These are phyloP conservation scores for Tenebrosternarchus preto DNA, from an alignment of 2,113 vertebrate species.

Conservation along the genomic window DNA sequence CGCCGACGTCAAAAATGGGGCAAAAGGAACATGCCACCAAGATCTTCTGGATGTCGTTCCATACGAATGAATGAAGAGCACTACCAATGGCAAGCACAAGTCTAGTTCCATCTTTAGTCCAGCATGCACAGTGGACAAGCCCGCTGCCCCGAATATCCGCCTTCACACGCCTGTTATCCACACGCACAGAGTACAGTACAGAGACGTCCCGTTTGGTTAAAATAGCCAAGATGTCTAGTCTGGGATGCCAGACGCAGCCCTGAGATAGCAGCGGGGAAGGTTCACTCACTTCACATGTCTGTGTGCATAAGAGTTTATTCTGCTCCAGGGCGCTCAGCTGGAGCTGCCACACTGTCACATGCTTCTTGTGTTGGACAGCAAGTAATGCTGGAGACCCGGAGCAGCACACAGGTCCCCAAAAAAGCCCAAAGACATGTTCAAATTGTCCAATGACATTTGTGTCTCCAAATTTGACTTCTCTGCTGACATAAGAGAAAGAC, in stretches of 20 bases:
- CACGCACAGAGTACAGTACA: conserved; percentile 78
- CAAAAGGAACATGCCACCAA: conserved; percentile 81
- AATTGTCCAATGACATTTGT: conserved; percentile 90
- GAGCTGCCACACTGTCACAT: conserved; percentile 87
- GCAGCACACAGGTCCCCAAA: conserved; percentile 81
- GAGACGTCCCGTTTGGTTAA: conserved; percentile 86
- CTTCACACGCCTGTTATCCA: conserved; percentile 80
- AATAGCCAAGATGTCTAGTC: conserved; percentile 81
- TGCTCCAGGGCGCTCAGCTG: conserved; percentile 76
- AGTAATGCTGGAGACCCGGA: conserved; percentile 78
- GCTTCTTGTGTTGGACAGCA: conserved; percentile 90
- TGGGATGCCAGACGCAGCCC: conserved; percentile 95
- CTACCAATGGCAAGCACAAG: conserved; percentile 89
- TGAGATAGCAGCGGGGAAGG: conserved; percentile 85
- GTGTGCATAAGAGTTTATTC: conserved; percentile 83
- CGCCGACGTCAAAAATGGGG: conserved; percentile 85
- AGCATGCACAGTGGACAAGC: conserved; percentile 88
- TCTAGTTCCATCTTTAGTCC: conserved; percentile 88
- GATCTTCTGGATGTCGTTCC: conserved; percentile 86
- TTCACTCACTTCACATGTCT: conserved; percentile 87
- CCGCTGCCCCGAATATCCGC: conserved; percentile 79
- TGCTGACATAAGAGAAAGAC: conserved; percentile 70
- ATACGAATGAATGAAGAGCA: conserved; percentile 87
- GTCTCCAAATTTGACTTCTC: conserved; percentile 84
- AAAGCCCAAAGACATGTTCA: conserved; percentile 87